Evolutionary conservation across 2,113 vertebrate genomes (phyloP).

Genomic region (Percopsis transmontana): DNA sequence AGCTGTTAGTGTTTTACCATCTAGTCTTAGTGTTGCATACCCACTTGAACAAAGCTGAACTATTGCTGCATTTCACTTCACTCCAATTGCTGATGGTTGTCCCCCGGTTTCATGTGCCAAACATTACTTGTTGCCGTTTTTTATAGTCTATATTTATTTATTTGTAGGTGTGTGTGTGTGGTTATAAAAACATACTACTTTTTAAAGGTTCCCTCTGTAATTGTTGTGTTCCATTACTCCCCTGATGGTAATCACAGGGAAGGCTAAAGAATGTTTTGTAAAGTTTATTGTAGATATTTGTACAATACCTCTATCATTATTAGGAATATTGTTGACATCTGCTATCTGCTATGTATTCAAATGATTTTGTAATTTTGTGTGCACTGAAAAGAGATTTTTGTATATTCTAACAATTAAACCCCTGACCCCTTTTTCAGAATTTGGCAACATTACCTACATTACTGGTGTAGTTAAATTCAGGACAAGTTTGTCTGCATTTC

Average conservation of each 20-base stretch:
- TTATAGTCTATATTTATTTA: conserved; percentile 76
- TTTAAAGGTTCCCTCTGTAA: conserved; percentile 36
- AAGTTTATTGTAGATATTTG: conserved; percentile 81
- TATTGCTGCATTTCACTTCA: conserved; percentile 42
- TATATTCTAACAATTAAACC: conserved; percentile 76
- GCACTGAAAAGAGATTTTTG: conserved; percentile 69
- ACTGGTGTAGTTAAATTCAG: conserved; percentile 43
- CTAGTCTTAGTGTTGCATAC: conserved; percentile 55
- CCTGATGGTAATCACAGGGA: conserved; percentile 49
- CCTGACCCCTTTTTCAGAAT: conserved; percentile 52
- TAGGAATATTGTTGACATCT: conserved; percentile 62
- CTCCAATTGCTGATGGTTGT: conserved; percentile 36
- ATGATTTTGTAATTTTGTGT: conserved; percentile 78
- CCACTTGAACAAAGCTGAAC: conserved; percentile 35
- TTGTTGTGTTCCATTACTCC: conserved; percentile 54
- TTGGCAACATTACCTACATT: conserved; percentile 56
- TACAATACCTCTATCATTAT: conserved; percentile 71
- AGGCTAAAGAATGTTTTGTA: conserved; percentile 70
- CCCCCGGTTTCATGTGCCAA: conserved; percentile 68
- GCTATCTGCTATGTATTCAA: conserved; percentile 56
- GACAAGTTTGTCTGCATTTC: conserved; percentile 48
- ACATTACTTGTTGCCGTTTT: conserved; percentile 65
- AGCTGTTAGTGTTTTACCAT: conserved; percentile 38
- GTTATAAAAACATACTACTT: conserved; percentile 55
- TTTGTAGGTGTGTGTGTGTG: conserved; percentile 61